Percentiles rank a stretch among this genome's conserved stretches.
phyloP scores from a whole-genome alignment of 1,140 invertebrate genomes.

The Diuraphis noxia region DNA sequence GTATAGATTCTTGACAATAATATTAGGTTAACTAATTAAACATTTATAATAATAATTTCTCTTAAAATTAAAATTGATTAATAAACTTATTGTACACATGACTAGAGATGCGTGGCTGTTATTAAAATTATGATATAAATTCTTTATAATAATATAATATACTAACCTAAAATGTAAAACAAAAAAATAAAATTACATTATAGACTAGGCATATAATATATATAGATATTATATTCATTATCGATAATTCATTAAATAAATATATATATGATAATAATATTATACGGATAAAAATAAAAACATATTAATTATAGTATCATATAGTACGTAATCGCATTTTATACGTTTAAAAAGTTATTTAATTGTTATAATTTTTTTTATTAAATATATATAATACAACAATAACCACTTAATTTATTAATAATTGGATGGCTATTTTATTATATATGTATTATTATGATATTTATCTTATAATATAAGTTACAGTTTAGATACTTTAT shows the following conservation, averaged over 20 bases:
- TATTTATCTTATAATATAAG: background rate
- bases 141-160: conserved; percentile 47
- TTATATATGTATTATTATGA: background rate
- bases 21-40: conserved; percentile 39
- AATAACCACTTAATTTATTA: conserved; percentile 28
- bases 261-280: conserved; percentile 31
- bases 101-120: conserved; percentile 49
- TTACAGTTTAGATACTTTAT: background rate
- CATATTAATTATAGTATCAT: conserved; percentile 22
- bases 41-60: conserved; percentile 39
- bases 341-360: conserved; percentile 24
- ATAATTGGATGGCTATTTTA: conserved; percentile 30
- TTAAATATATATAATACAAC: background rate
- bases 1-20: conserved; percentile 29
- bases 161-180: conserved; percentile 48
- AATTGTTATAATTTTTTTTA: background rate
- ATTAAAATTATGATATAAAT: conserved; percentile 53
- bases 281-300: conserved; percentile 38
- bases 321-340: background rate
- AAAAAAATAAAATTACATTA: conserved; percentile 48
- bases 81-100: conserved; percentile 53
- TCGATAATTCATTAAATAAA: conserved; percentile 32
- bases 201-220: conserved; percentile 45
- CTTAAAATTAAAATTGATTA: conserved; percentile 52
- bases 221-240: conserved; percentile 19